phyloP scores from a whole-genome alignment of 2,888 invertebrate species.

The Leptodirus hochenwartii region DNA sequence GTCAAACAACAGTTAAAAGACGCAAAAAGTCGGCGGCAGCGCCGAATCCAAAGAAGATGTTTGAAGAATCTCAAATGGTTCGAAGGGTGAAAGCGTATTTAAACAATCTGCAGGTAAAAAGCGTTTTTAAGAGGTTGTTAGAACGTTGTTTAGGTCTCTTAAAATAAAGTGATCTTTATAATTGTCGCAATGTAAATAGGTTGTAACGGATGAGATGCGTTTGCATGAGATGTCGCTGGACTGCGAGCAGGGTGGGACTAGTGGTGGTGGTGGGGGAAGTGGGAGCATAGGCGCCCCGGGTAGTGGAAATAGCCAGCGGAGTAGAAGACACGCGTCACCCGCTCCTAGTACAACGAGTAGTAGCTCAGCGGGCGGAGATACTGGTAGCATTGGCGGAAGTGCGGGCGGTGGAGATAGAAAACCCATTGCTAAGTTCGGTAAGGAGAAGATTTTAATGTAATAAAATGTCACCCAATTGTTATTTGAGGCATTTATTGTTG shows the following conservation, averaged over 20 bases:
- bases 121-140: no score
- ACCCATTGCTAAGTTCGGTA: slow-evolving; percentile 45
- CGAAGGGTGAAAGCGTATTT: slow-evolving; percentile 91
- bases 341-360: slow-evolving; percentile 81
- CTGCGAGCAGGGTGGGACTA: slow-evolving; percentile 46
- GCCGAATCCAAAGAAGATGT: slow-evolving; percentile 95
- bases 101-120: slow-evolving; percentile 76
- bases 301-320: no score
- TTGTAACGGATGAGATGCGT: slow-evolving; percentile 80
- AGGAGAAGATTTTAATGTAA: slow-evolving; percentile 12
- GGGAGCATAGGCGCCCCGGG: neutral
- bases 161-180: no score
- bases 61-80: slow-evolving; percentile 98
- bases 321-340: slow-evolving; percentile 76
- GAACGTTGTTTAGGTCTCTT: no score
- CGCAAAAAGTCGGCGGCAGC: slow-evolving; percentile 78
- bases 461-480: slow-evolving; percentile 7
- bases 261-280: slow-evolving; percentile 27
- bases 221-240: slow-evolving; percentile 77
- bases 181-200: no score
- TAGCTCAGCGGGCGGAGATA: no score
- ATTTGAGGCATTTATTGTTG: slow-evolving; percentile 2
- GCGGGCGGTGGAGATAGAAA: slow-evolving; percentile 53
- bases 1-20: slow-evolving; percentile 74
- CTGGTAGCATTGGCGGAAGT: slow-evolving; percentile 81